Percentiles rank a stretch among this genome's conserved stretches.
These are phyloP conservation scores for Forpus xanthops DNA, from an alignment of 2,797 vertebrate species.

Conservation along the genomic window DNA sequence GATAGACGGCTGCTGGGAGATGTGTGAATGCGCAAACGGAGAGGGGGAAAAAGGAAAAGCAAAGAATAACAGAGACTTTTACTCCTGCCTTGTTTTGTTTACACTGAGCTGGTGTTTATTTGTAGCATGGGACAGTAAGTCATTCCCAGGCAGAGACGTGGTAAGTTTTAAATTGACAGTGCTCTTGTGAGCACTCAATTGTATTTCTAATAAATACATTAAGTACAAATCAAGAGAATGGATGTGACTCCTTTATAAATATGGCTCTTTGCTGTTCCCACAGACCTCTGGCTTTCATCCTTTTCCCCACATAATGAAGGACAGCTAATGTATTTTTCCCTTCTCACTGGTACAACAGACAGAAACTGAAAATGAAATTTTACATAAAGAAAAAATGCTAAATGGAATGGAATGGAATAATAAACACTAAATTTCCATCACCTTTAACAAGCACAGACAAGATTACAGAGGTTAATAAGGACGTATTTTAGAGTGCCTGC, in stretches of 20 bases:
- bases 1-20: not conserved
- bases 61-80: not conserved
- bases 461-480: constrained; percentile 17
- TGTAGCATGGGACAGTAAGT: not conserved
- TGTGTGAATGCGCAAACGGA: not conserved
- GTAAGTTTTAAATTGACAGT: constrained; percentile 11
- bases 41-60: not conserved
- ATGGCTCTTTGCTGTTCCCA: not conserved
- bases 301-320: not conserved
- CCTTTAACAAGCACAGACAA: not conserved
- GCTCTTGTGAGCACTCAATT: not conserved
- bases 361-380: not conserved
- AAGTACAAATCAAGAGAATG: not conserved
- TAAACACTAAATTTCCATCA: not conserved
- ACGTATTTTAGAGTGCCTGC: not conserved
- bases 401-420: not conserved
- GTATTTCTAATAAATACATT: not conserved
- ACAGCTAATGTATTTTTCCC: not conserved
- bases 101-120: not conserved
- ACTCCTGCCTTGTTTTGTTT: not conserved
- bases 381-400: not conserved
- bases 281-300: not conserved
- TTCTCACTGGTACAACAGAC: not conserved
- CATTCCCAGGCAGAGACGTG: not conserved
- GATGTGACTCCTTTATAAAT: not conserved